Percentiles rank a stretch among this genome's conserved stretches.
Evolutionary conservation across 2,113 vertebrate genomes (phyloP).

Genomic region (Rhipidura dahli): DNA sequence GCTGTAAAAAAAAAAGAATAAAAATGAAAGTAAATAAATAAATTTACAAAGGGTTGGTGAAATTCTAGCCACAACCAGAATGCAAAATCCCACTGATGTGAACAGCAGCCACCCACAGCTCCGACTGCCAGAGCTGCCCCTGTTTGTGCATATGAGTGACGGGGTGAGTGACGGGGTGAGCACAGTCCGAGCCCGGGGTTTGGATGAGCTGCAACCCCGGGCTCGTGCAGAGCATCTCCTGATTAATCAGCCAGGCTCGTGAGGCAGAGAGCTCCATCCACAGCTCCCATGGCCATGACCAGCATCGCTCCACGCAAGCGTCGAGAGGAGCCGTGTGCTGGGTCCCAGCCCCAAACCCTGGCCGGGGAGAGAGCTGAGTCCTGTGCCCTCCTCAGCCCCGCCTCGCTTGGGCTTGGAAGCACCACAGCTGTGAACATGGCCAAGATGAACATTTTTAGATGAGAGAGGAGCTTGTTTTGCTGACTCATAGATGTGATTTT

Average conservation of each 20-base stretch:
- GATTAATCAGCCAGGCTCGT: fast-evolving
- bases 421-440: neutral
- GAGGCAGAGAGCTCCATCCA: neutral
- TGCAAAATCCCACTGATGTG: neutral
- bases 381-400: neutral
- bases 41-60: neutral
- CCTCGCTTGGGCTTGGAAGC: neutral
- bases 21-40: neutral
- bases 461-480: neutral
- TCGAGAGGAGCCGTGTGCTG: neutral
- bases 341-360: fast-evolving
- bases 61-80: neutral
- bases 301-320: fast-evolving
- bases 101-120: neutral
- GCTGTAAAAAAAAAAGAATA: neutral
- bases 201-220: neutral
- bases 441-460: neutral
- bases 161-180: neutral
- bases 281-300: neutral
- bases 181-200: fast-evolving
- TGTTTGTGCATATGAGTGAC: fast-evolving
- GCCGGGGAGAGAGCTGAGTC: fast-evolving
- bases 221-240: neutral
- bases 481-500: slow-evolving; percentile 12
- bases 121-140: neutral